These are phyloP conservation scores for Odontomyia ornata DNA, from an alignment of 2,888 invertebrate genomes.

Conservation along the genomic window DNA sequence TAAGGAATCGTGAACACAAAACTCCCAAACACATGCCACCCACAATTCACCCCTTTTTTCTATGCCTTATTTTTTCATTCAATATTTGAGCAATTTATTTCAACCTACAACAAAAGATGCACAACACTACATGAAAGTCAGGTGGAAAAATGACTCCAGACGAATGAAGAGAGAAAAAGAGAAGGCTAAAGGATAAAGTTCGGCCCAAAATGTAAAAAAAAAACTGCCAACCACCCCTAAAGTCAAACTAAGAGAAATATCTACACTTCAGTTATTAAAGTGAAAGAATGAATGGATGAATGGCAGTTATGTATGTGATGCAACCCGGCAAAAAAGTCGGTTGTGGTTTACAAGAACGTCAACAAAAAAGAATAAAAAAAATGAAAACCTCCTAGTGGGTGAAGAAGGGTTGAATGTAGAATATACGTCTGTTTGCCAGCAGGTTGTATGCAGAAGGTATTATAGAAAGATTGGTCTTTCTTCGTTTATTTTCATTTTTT, in stretches of 20 bases:
- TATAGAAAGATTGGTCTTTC: too few relatives aligned
- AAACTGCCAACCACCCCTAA: too few relatives aligned
- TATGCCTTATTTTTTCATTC: background rate
- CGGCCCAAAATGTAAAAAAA: background rate
- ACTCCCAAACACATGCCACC: too few relatives aligned
- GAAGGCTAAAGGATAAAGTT: background rate
- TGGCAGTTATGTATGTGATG: background rate
- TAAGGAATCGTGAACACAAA: too few relatives aligned
- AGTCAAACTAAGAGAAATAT: background rate
- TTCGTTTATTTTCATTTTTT: background rate
- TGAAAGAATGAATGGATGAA: slow-evolving; percentile 2
- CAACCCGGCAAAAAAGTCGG: background rate
- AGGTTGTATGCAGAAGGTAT: too few relatives aligned
- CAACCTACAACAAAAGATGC: background rate
- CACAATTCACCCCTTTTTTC: background rate
- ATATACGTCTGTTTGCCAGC: too few relatives aligned
- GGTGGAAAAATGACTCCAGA: background rate
- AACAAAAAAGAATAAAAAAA: background rate
- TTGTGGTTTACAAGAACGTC: slow-evolving; percentile 2
- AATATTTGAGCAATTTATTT: slow-evolving; percentile 28
- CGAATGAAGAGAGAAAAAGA: background rate
- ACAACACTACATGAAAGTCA: background rate
- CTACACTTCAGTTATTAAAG: slow-evolving; percentile 1
- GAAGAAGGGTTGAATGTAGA: background rate
- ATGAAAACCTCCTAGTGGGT: background rate